Conservation (phyloP, 2,888 invertebrate genomes). For the Gnatocerus cornutus region DNA sequence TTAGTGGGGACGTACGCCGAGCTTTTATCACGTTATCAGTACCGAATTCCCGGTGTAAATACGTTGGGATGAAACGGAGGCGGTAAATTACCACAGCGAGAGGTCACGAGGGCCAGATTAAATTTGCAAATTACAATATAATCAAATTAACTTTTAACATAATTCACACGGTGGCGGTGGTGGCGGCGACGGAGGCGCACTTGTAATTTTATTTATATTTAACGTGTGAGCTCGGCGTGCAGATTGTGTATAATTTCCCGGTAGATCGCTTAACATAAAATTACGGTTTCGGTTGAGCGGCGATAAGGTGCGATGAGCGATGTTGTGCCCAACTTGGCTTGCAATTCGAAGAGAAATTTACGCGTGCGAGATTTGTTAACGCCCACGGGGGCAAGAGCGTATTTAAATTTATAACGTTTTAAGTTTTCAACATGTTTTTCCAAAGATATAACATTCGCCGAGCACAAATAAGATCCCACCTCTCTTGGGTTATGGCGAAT, state of each 20-base stretch:
- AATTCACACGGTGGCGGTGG: constrained; percentile 50
- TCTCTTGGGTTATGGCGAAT: constrained; percentile 54
- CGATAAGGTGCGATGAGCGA: constrained; percentile 56
- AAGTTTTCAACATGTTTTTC: constrained; percentile 51
- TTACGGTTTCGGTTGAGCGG: constrained; percentile 58
- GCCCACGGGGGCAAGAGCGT: constrained; percentile 46
- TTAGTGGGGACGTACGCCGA: constrained; percentile 22
- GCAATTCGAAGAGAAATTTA: constrained; percentile 45
- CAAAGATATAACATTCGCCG: constrained; percentile 36
- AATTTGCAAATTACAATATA: constrained; percentile 69
- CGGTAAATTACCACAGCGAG: constrained; percentile 44
- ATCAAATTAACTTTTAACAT: constrained; percentile 67
- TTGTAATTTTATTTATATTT: constrained; percentile 62
- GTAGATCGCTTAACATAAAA: constrained; percentile 66
- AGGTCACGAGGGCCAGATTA: constrained; percentile 61
- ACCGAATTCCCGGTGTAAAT: constrained; percentile 35
- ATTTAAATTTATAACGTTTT: constrained; percentile 55
- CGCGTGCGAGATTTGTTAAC: constrained; percentile 53
- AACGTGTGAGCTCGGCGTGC: constrained; percentile 58
- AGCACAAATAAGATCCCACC: constrained; percentile 51
- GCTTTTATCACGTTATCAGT: constrained; percentile 44
- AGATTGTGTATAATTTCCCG: constrained; percentile 64
- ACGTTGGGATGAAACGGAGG: constrained; percentile 38
- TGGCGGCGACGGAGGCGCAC: constrained; percentile 43
- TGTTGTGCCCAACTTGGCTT: constrained; percentile 44